phyloP scores from a whole-genome alignment of 2,113 vertebrate genomes.

The Periophthalmus modestus region DNA sequence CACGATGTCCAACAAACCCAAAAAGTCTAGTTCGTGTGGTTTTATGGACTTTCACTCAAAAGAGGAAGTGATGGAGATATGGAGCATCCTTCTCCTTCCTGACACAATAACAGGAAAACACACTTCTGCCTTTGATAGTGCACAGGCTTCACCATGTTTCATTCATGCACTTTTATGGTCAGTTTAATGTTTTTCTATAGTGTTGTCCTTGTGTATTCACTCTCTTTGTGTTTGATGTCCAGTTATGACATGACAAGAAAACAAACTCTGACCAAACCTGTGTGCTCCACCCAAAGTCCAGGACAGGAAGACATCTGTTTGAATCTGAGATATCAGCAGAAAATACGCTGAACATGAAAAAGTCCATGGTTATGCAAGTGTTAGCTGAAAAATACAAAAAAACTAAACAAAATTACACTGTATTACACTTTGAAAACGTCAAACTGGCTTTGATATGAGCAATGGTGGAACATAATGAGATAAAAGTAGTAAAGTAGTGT shows the following conservation, averaged over 20 bases:
- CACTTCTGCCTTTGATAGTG: not conserved
- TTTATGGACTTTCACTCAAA: constrained; percentile 31
- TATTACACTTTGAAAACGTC: not conserved
- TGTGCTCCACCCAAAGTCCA: not conserved
- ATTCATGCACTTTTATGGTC: not conserved
- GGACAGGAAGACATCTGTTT: constrained; percentile 1
- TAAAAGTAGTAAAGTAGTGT: no score
- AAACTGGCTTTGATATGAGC: no score
- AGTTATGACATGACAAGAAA: not conserved
- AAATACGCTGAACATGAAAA: not conserved
- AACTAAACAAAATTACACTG: no score
- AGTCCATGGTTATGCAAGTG: not conserved
- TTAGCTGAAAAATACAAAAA: no score
- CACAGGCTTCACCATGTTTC: not conserved
- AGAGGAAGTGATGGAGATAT: constrained; percentile 39
- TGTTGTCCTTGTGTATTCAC: not conserved
- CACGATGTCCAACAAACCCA: not conserved
- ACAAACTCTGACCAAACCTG: not conserved
- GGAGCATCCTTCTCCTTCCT: constrained; percentile 38
- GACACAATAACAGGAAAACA: constrained; percentile 46
- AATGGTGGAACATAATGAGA: no score
- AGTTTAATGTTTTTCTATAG: no score
- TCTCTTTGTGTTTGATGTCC: not conserved
- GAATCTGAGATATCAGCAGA: not conserved
- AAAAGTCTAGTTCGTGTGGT: not conserved